Evolutionary conservation across 2,888 invertebrate genomes (phyloP), one percentile per base, ranked within the genome.

Genomic region (Hirtodrosophila confusa): DNA sequence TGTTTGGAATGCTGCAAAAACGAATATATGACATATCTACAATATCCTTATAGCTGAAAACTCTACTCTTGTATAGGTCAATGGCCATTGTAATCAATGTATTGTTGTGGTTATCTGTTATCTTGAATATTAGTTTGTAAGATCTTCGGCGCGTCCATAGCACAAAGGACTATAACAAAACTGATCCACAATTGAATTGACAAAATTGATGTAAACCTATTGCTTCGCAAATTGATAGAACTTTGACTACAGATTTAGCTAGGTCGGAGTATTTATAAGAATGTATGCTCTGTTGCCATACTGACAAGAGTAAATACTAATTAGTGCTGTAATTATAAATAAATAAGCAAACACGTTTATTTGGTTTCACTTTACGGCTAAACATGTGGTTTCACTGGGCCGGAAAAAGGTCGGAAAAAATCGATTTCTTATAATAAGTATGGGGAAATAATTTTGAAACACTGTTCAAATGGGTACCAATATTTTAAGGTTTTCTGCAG

Each of bases 1-100:
- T 3, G 91, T 91, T 68, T 90, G 90, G 31, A 89, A 90, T 0
- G 88, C 84, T 11, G 77, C 90, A 33, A 80, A 66, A 2, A 90
- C 80, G 17, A 89, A 82, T 3, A 75, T 76, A 39, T 77, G 75
- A 0, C 85, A 74, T 58, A 31, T 80, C 78, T 49, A 78, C 78
- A 1, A 90, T 77, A 54, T 89, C 69, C 4, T 76, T 45, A 56
- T 61, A 71, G 4, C 77, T 79, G 24, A 90, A 86, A 8, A 71
- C 44, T 3, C 78, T 80, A 4, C 36, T 73, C 11, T 58, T 75
- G 0, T 74, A 45, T 7, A 88, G 62, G 10, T 85, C 77, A 7
- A 88, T 75, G 3, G 82, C 77, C 2, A 77, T 65, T 37, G 88
- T 78, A 6, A 90, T 78, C 17, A 82, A 61, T 0, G 37, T 53